phyloP scores from a whole-genome alignment of 2,113 vertebrate species.

The Pao palembangensis region DNA sequence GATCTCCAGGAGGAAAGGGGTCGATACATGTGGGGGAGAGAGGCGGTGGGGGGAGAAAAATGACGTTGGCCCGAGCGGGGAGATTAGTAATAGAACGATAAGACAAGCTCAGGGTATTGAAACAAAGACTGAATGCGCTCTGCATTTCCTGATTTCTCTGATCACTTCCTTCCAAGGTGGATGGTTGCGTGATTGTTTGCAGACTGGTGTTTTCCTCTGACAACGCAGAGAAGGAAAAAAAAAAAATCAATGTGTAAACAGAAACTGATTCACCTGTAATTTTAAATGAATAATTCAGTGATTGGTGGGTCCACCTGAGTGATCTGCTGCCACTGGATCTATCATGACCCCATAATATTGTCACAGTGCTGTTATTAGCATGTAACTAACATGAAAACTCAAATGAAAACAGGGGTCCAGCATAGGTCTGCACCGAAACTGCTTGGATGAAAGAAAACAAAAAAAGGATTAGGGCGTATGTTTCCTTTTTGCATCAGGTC shows the following conservation, averaged over 20 bases:
- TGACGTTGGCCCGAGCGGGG: constrained; percentile 55
- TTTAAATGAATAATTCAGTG: constrained; percentile 30
- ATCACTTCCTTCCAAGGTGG: constrained; percentile 13
- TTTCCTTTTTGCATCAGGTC: no score
- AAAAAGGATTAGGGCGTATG: no score
- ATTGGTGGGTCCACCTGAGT: constrained; percentile 9
- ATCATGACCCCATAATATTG: constrained; percentile 46
- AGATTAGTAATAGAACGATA: constrained; percentile 71
- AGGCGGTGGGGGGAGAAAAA: constrained; percentile 67
- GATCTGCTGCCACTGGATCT: constrained; percentile 47
- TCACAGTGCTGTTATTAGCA: constrained; percentile 27
- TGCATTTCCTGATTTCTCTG: constrained; percentile 22
- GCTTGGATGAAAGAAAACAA: no score
- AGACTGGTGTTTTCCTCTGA: constrained; percentile 9
- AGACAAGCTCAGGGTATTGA: constrained; percentile 56
- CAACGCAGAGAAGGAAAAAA: background rate
- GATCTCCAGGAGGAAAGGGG: constrained; percentile 67
- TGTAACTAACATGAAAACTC: constrained; percentile 42
- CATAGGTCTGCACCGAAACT: no score
- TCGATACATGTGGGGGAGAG: constrained; percentile 69
- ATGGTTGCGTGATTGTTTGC: constrained; percentile 14
- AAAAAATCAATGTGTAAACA: constrained; percentile 8
- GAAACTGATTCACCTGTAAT: background rate
- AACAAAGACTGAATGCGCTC: constrained; percentile 43
- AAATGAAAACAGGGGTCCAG: background rate